phyloP scores from a whole-genome alignment of 2,113 vertebrate species.

The Panthera tigris region DNA sequence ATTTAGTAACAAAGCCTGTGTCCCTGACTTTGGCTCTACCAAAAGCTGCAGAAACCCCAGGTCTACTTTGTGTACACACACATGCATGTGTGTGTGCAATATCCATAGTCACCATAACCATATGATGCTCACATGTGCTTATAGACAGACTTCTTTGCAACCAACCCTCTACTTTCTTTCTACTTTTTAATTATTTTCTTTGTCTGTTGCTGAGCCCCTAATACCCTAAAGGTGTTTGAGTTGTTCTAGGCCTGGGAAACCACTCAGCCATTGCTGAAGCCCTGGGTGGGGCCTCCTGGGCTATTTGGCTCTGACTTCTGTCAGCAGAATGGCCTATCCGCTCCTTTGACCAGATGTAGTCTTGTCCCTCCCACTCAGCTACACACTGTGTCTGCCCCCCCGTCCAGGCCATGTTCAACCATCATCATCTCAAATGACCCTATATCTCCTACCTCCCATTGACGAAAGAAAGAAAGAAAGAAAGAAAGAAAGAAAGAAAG shows the following conservation, averaged over 20 bases:
- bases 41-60: not conserved
- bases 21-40: not conserved
- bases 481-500: too few relatives aligned
- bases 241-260: not conserved
- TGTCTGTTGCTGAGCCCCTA: not conserved
- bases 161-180: not conserved
- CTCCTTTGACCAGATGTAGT: rapidly evolving
- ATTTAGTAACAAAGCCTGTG: not conserved
- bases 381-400: not conserved
- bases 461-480: not conserved
- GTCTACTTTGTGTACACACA: not conserved
- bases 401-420: not conserved
- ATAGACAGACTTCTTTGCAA: not conserved
- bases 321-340: not conserved
- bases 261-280: not conserved
- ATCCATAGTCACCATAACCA: not conserved
- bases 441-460: not conserved
- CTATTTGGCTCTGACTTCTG: not conserved
- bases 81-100: rapidly evolving
- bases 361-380: not conserved
- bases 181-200: too few relatives aligned
- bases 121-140: not conserved
- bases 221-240: not conserved
- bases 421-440: not conserved
- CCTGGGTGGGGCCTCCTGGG: not conserved